Percentiles rank a stretch among this genome's conserved stretches.
These are phyloP conservation scores for Synergus itoensis DNA, from an alignment of 2,888 invertebrate genomes.

Conservation along the genomic window DNA sequence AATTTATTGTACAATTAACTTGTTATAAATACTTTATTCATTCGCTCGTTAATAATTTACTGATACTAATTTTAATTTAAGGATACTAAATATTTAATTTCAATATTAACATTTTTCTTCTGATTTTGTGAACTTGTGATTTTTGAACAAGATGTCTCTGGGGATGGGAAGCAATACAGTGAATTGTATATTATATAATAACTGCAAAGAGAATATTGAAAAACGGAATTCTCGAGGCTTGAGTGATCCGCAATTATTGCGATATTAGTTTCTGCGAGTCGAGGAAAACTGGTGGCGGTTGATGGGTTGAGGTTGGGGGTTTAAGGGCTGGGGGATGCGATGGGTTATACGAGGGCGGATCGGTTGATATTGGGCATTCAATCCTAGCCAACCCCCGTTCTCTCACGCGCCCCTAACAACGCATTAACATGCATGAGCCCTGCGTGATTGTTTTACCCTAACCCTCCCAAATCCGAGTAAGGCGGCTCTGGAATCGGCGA, in stretches of 20 bases:
- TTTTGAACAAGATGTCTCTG: no score
- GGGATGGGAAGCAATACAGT: no score
- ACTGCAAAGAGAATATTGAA: conserved; percentile 7
- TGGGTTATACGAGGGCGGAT: conserved; percentile 69
- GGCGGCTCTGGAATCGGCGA: conserved; percentile 55
- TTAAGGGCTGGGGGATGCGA: conserved; percentile 63
- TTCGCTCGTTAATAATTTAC: no score
- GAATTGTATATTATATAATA: not conserved
- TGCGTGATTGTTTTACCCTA: conserved; percentile 77
- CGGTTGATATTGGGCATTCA: conserved; percentile 74
- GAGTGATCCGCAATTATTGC: conserved; percentile 63
- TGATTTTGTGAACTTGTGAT: no score
- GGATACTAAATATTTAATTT: no score
- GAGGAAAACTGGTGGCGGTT: conserved; percentile 41
- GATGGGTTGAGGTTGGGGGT: conserved; percentile 48
- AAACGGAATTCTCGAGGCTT: conserved; percentile 35
- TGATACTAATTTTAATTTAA: no score
- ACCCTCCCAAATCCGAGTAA: conserved; percentile 62
- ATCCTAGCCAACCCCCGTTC: conserved; percentile 70
- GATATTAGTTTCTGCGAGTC: conserved; percentile 63
- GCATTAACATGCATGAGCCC: conserved; percentile 78
- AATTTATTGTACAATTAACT: not conserved
- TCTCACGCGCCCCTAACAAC: conserved; percentile 73
- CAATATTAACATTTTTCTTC: no score
- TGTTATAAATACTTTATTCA: no score